phyloP scores from a whole-genome alignment of 1,140 invertebrate genomes.

The Drosophila kanapiae region DNA sequence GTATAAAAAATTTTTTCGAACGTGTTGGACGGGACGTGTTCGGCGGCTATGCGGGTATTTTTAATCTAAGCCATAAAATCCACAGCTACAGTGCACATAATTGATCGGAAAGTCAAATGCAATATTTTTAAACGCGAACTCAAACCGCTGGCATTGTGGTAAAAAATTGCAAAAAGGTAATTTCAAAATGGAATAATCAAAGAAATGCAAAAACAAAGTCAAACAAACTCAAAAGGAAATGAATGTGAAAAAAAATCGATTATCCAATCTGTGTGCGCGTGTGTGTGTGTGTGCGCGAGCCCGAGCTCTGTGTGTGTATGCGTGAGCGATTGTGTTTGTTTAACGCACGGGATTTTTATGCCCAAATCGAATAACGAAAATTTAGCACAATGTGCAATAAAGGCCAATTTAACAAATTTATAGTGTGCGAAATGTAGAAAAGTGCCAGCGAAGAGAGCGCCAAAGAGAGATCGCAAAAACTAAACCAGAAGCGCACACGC shows the following conservation, averaged over 20 bases:
- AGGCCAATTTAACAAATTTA: slow-evolving; percentile 50
- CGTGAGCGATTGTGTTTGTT: slow-evolving; percentile 62
- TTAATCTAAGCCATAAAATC: slow-evolving; percentile 70
- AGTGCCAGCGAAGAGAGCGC: slow-evolving; percentile 43
- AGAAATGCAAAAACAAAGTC: slow-evolving; percentile 34
- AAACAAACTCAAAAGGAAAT: slow-evolving; percentile 54
- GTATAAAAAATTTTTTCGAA: slow-evolving; percentile 31
- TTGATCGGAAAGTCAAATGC: slow-evolving; percentile 52
- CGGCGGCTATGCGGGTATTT: slow-evolving; percentile 81
- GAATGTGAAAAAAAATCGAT: slow-evolving; percentile 71
- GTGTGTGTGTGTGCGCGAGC: slow-evolving; percentile 36
- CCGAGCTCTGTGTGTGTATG: slow-evolving; percentile 41
- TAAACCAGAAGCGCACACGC: slow-evolving; percentile 39
- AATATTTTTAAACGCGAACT: slow-evolving; percentile 74
- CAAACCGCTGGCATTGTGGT: slow-evolving; percentile 56
- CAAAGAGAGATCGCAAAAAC: slow-evolving; percentile 30
- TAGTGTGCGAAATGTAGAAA: slow-evolving; percentile 62
- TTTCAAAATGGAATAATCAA: slow-evolving; percentile 10
- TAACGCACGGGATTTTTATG: slow-evolving; percentile 60
- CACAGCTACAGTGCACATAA: slow-evolving; percentile 65
- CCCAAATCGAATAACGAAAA: slow-evolving; percentile 39
- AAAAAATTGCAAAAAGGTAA: slow-evolving; percentile 71
- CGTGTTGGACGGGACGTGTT: slow-evolving; percentile 47
- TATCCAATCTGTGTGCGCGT: slow-evolving; percentile 73
- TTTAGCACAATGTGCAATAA: slow-evolving; percentile 53